Evolutionary conservation across 2,888 invertebrate species (phyloP).

Genomic region (Aphodius granarius): DNA sequence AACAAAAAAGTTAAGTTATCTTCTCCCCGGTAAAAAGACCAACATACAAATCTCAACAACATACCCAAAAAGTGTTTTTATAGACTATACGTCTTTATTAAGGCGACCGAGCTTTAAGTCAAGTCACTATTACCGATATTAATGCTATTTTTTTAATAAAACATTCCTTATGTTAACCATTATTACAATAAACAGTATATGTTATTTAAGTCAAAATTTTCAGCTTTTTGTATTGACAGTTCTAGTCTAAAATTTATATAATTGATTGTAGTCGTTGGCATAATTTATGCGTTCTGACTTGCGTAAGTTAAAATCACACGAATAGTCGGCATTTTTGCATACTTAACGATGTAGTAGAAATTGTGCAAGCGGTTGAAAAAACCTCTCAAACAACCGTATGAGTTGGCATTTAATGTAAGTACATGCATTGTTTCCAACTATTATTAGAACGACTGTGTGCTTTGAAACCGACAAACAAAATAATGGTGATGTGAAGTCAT

Average conservation of each 20-base stretch:
- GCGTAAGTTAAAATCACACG: background rate
- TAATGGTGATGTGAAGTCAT: background rate
- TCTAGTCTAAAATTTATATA: too few species aligned
- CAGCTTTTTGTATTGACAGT: too few species aligned
- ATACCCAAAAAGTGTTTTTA: too few species aligned
- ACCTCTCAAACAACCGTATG: background rate
- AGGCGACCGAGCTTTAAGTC: too few species aligned
- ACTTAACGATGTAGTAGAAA: background rate
- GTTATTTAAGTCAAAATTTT: background rate
- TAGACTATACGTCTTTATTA: too few species aligned
- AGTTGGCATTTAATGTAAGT: background rate
- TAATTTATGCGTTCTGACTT: background rate
- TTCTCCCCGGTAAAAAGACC: too few species aligned
- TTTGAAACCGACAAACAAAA: background rate
- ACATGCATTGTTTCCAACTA: background rate
- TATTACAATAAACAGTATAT: background rate
- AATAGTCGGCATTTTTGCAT: background rate
- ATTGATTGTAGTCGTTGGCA: background rate
- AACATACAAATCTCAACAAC: too few species aligned
- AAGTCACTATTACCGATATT: too few species aligned
- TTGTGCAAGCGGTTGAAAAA: background rate
- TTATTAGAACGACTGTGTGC: background rate
- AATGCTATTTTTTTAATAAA: too few species aligned
- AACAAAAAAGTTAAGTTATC: too few species aligned
- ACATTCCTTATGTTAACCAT: too few species aligned